phyloP scores from a whole-genome alignment of 2,113 vertebrate genomes.

The Atrichornis clamosus region DNA sequence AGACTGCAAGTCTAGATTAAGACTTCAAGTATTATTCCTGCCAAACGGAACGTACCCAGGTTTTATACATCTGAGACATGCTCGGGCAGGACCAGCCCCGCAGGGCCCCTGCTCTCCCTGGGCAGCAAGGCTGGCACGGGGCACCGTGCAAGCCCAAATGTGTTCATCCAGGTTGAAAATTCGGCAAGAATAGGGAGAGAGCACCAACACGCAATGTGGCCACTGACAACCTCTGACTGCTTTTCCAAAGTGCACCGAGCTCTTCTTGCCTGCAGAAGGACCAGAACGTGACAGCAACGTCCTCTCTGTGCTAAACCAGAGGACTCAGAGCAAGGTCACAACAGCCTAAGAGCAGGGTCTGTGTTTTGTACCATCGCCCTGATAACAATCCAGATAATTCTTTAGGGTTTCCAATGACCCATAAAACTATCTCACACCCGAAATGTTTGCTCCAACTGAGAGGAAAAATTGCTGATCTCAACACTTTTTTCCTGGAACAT shows the following conservation, averaged over 20 bases:
- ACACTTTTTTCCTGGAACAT: background rate
- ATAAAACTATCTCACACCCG: background rate
- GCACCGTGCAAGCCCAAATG: background rate
- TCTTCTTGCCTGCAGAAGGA: background rate
- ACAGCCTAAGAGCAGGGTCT: background rate
- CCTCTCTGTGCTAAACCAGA: background rate
- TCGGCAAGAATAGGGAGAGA: background rate
- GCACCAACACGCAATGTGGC: rapidly evolving
- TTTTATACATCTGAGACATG: background rate
- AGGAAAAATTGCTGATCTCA: conserved; percentile 37
- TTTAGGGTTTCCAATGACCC: background rate
- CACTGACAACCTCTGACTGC: rapidly evolving
- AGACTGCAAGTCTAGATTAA: background rate
- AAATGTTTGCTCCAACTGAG: background rate
- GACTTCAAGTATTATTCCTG: background rate
- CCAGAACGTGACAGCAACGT: background rate
- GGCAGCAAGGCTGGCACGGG: rapidly evolving
- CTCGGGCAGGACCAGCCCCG: background rate
- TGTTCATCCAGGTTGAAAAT: background rate
- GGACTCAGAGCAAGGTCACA: background rate
- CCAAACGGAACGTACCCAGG: background rate
- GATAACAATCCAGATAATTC: background rate
- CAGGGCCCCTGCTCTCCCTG: background rate
- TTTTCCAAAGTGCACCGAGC: background rate
- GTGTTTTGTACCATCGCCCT: background rate